A percentile compares a stretch with the other conserved stretches of the same genome.
phyloP scores from a whole-genome alignment of 2,113 vertebrate genomes.

The Aramus guarauna region DNA sequence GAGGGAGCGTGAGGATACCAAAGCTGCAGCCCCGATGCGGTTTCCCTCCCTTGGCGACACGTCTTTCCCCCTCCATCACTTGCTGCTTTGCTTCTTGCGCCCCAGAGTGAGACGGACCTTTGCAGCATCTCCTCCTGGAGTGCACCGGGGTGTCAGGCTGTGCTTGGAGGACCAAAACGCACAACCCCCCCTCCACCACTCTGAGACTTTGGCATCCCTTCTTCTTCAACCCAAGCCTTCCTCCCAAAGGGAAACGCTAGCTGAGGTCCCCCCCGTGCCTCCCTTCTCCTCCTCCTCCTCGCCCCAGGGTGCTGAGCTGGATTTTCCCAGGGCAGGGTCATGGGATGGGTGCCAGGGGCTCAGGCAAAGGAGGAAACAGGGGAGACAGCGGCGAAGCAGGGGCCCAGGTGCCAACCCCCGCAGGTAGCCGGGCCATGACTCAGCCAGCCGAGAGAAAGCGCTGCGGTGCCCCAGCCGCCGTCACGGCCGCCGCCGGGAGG shows the following conservation, averaged over 20 bases:
- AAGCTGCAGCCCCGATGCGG: not conserved
- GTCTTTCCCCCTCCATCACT: not conserved
- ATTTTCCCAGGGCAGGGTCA: accelerated
- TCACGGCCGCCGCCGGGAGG: accelerated
- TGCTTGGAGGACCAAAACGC: not conserved
- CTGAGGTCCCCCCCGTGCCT: not conserved
- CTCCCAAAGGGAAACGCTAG: not conserved
- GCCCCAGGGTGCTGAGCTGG: not conserved
- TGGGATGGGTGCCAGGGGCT: not conserved
- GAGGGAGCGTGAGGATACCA: accelerated
- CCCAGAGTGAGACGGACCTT: not conserved
- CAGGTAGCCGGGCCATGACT: conserved; percentile 37
- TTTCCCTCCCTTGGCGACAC: not conserved
- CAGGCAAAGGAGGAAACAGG: not conserved
- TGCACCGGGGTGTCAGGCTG: not conserved
- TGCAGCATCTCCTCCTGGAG: not conserved
- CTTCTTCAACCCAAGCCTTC: not conserved
- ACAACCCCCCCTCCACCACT: accelerated
- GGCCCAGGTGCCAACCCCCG: not conserved
- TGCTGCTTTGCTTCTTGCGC: not conserved
- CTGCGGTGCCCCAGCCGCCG: not conserved
- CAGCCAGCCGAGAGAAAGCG: not conserved
- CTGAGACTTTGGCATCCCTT: accelerated
- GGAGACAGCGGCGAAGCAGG: not conserved
- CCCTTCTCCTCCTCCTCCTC: not conserved